Conservation (phyloP, 2,113 vertebrate species). For the Phaethornis superciliosus region DNA sequence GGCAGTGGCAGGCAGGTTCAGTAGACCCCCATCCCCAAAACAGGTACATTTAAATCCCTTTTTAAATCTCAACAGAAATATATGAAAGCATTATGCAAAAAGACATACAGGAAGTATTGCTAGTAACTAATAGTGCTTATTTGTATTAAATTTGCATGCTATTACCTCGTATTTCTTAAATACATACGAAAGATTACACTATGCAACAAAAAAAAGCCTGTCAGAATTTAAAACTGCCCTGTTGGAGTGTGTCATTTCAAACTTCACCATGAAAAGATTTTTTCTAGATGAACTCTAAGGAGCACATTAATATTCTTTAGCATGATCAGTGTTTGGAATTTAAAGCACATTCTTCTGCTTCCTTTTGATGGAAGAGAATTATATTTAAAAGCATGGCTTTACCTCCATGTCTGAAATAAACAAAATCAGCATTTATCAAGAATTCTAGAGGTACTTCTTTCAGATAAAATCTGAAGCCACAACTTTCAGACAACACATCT, state of each 20-base stretch:
- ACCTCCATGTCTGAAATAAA: constrained; percentile 6
- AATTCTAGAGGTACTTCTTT: constrained; percentile 54
- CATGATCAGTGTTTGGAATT: neutral
- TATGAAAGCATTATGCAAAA: neutral
- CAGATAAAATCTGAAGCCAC: constrained; percentile 49
- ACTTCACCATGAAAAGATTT: neutral
- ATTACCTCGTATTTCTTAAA: neutral
- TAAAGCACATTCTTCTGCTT: constrained; percentile 10
- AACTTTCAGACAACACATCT: constrained; percentile 62
- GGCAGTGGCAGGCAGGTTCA: neutral
- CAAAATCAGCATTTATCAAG: constrained; percentile 23
- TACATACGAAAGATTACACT: neutral
- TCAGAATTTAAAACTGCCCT: neutral
- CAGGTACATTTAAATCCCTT: neutral
- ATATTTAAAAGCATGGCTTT: neutral
- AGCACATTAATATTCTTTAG: neutral
- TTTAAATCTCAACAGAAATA: neutral
- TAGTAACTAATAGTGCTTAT: neutral
- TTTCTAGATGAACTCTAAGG: neutral
- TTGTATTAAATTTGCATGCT: neutral
- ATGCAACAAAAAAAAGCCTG: neutral
- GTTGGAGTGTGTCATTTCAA: neutral
- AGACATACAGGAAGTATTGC: neutral
- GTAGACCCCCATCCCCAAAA: neutral
- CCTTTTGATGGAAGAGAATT: neutral